phyloP scores from a whole-genome alignment of 2,113 vertebrate genomes.

The Hydrolagus affinis region DNA sequence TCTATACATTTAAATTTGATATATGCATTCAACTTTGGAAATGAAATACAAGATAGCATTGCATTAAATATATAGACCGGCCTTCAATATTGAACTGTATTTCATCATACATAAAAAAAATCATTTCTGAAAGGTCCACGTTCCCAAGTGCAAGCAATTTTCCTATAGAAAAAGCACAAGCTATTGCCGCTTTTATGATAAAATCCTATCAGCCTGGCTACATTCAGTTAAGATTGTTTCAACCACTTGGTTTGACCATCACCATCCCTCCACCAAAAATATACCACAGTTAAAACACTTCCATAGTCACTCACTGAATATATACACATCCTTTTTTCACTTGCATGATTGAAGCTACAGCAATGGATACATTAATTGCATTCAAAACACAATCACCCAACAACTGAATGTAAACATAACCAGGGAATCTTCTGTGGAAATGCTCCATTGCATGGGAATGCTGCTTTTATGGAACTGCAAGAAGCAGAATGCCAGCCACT shows the following conservation, averaged over 20 bases:
- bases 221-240: constrained; percentile 36
- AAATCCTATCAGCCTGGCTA: constrained; percentile 32
- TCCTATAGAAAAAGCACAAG: constrained; percentile 47
- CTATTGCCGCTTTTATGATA: constrained; percentile 30
- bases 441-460: constrained; percentile 39
- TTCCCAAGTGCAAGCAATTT: constrained; percentile 50
- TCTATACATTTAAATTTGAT: not conserved
- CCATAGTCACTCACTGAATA: constrained; percentile 15
- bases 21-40: not conserved
- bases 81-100: constrained; percentile 48
- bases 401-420: constrained; percentile 31
- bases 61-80: constrained; percentile 57
- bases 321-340: constrained; percentile 10
- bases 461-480: constrained; percentile 41
- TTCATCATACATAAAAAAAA: constrained; percentile 39
- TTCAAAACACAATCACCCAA: constrained; percentile 16
- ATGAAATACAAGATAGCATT: constrained; percentile 34
- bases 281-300: not conserved
- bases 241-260: constrained; percentile 3
- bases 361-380: constrained; percentile 13
- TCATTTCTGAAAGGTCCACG: constrained; percentile 44
- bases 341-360: constrained; percentile 10
- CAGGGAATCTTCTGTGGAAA: constrained; percentile 28
- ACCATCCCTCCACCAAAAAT: not conserved
- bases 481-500: constrained; percentile 41